Conservation (phyloP, 2,888 invertebrate species). For the Microdon myrmicae region DNA sequence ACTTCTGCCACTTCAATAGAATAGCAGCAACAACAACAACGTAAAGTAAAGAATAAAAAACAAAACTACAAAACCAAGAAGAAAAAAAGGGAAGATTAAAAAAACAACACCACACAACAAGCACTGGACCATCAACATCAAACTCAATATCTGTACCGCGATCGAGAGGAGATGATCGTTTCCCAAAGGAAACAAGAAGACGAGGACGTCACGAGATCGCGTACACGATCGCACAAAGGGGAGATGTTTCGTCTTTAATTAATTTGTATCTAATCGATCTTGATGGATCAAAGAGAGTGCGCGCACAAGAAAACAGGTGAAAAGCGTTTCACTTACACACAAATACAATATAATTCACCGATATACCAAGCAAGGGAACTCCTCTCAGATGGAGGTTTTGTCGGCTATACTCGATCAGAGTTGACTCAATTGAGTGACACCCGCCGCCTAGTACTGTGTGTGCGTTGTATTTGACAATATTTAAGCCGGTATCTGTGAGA, state of each 20-base stretch:
- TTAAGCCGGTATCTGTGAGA: constrained; percentile 5
- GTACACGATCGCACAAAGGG: constrained; percentile 1
- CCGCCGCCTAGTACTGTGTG: constrained; percentile 15
- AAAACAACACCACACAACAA: constrained; percentile 1
- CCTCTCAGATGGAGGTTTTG: constrained; percentile 1
- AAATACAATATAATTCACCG: constrained; percentile 29
- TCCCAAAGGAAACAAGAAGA: neutral
- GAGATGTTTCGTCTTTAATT: constrained; percentile 22
- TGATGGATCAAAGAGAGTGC: constrained; percentile 44
- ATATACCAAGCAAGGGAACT: constrained; percentile 3
- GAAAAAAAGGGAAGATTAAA: neutral
- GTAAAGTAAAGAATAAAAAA: neutral
- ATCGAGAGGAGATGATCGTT: too few relatives aligned
- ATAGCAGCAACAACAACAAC: too few relatives aligned
- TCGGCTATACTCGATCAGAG: constrained; percentile 11
- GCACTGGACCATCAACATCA: neutral
- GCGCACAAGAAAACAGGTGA: constrained; percentile 45
- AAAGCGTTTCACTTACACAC: constrained; percentile 34
- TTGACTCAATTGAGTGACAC: constrained; percentile 36
- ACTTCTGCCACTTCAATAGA: too few relatives aligned
- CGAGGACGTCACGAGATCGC: neutral
- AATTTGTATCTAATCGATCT: constrained; percentile 37
- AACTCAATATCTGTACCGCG: too few relatives aligned
- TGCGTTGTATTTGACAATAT: neutral
- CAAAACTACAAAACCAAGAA: neutral